Evolutionary conservation across 2,797 vertebrate genomes (phyloP), one percentile per base, ranked within the genome.

Genomic region (Acanthurus tractus): DNA sequence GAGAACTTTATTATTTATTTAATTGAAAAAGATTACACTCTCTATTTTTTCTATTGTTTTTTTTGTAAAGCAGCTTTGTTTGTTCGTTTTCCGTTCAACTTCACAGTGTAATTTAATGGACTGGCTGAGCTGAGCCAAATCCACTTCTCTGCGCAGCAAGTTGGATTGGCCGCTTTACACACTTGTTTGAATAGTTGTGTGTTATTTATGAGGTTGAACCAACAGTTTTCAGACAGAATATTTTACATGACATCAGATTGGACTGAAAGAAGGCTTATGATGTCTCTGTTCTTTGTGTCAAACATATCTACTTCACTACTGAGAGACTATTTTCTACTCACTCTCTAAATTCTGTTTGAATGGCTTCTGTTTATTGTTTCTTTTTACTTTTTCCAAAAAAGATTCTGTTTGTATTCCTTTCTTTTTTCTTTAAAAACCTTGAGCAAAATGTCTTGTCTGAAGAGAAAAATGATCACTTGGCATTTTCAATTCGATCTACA

Each of bases 41-140:
- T 88, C 77, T 91, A 89, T 93, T 93, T 93, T 93, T 94, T 87
- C 59, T 79, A 84, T 90, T 77, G 66, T 65, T 82, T 88, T 83
- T 69, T 84, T 86, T 70, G 86, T 87, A 90, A 85, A 70, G 83
- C 84, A 81, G 68, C 59, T 79, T 83, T 81, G 46, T 74, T 78
- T 77, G 58, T 76, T 56, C 15, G 9, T 46, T 22, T 64, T 81
- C 36, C 10, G 12, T 78, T 73, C 2, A 2, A 53, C 10, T 70
- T 68, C 46, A 38, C 20, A 10, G 63, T 46, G 65, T 77, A 18
- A 54, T 18, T 12, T 29, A 40, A 46, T n/a, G 62, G 78, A 81
- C 20, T 36, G 66, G 42, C 48, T 7, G 6, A 12, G 34, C 25
- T 49, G 57, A 83, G 88, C 79, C 79, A 74, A 74, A 71, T 49